Percentiles rank a stretch among this genome's conserved stretches.
phyloP scores from a whole-genome alignment of 2,888 invertebrate species.

The Bombylius major region DNA sequence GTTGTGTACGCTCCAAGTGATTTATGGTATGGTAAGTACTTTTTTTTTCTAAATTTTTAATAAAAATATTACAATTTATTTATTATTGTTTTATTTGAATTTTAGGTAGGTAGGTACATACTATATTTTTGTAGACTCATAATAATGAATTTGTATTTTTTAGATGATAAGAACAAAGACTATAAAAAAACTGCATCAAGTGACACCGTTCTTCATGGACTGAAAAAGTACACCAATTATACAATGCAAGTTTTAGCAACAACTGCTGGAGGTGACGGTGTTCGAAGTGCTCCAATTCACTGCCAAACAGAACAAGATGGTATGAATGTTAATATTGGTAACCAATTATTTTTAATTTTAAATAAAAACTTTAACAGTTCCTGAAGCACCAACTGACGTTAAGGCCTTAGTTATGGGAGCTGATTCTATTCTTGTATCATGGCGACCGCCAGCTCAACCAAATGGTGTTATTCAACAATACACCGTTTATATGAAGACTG shows the following conservation, averaged over 20 bases:
- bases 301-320: slow-evolving; percentile 94
- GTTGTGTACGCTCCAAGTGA: slow-evolving; percentile 85
- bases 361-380: slow-evolving; percentile 45
- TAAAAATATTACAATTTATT: too few species aligned
- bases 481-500: slow-evolving; percentile 77
- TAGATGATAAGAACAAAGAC: slow-evolving; percentile 81
- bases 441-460: slow-evolving; percentile 85
- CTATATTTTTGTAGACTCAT: neutral
- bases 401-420: slow-evolving; percentile 87
- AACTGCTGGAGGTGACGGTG: slow-evolving; percentile 91
- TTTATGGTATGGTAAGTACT: slow-evolving; percentile 75
- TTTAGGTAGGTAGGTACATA: neutral
- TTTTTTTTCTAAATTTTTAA: too few species aligned
- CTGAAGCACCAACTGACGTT: slow-evolving; percentile 84
- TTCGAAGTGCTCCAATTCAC: slow-evolving; percentile 60
- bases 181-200: slow-evolving; percentile 86
- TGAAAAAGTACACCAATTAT: slow-evolving; percentile 92
- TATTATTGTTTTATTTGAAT: neutral
- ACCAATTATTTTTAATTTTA: neutral
- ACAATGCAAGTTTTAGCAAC: slow-evolving; percentile 93
- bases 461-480: slow-evolving; percentile 90
- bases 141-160: slow-evolving; percentile 9
- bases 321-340: slow-evolving; percentile 32
- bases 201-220: slow-evolving; percentile 83
- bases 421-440: slow-evolving; percentile 83